A percentile compares a stretch with the other conserved stretches of the same genome.
Evolutionary conservation across 2,888 invertebrate genomes (phyloP).

Genomic region (Sphaerophoria taeniata): DNA sequence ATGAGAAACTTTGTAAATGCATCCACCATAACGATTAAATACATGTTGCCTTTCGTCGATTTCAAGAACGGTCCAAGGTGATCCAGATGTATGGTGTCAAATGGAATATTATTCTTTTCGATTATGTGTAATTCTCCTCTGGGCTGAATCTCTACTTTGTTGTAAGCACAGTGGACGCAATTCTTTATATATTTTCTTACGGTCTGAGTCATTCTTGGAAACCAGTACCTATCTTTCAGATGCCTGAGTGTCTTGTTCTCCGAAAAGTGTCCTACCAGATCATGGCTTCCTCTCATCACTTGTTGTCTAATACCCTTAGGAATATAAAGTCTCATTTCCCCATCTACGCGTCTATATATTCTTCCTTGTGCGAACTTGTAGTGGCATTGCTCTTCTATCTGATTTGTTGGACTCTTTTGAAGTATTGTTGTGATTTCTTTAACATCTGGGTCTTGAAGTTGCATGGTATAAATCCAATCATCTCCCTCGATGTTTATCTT

Average conservation of each 20-base stretch:
- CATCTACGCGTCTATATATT: not conserved
- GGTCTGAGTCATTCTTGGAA: slow-evolving; percentile 31
- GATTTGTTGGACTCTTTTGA: not conserved
- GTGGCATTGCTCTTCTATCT: not conserved
- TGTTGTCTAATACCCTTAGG: slow-evolving; percentile 1
- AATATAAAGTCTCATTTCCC: not conserved
- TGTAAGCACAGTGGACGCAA: slow-evolving; percentile 46
- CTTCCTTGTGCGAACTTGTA: slow-evolving; percentile 20
- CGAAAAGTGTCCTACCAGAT: not conserved
- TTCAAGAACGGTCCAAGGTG: slow-evolving; percentile 48
- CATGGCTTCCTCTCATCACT: not conserved
- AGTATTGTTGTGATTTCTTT: not conserved
- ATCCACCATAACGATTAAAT: slow-evolving; percentile 10
- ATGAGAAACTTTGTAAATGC: slow-evolving; percentile 21
- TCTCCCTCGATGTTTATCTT: not conserved
- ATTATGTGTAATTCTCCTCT: slow-evolving; percentile 38
- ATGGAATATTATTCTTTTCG: slow-evolving; percentile 37
- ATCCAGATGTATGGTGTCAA: slow-evolving; percentile 36
- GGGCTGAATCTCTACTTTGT: slow-evolving; percentile 32
- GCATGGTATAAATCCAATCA: not conserved
- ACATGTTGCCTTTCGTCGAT: slow-evolving; percentile 36
- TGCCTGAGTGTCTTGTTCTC: slow-evolving; percentile 37
- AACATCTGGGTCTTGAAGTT: not conserved
- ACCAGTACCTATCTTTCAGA: slow-evolving; percentile 42
- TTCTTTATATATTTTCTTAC: slow-evolving; percentile 36